Conservation (phyloP, 2,113 vertebrate genomes). For the Pseudorectes ferrugineus region DNA sequence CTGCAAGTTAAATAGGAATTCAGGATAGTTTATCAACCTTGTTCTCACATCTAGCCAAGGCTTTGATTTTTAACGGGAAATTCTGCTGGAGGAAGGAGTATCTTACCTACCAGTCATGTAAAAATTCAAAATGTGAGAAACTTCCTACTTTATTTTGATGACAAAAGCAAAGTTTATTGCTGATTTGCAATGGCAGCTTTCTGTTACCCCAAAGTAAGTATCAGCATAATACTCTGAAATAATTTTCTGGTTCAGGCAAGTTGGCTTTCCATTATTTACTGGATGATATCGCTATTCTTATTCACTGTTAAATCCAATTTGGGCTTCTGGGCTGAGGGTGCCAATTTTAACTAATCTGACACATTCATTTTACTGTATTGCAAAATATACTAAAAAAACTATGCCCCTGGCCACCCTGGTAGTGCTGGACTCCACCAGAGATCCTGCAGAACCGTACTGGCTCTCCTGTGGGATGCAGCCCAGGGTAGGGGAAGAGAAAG, state of each 20-base stretch:
- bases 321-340: conserved; percentile 20
- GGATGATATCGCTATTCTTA: not conserved
- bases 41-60: not conserved
- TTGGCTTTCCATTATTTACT: conserved; percentile 35
- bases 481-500: not conserved
- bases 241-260: conserved; percentile 34
- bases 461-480: not conserved
- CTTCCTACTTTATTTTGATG: conserved; percentile 4
- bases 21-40: not conserved
- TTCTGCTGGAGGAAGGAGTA: not conserved
- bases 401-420: not conserved
- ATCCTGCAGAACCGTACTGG: not conserved
- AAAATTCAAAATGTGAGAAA: not conserved
- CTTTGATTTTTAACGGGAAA: not conserved
- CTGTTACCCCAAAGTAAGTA: not conserved
- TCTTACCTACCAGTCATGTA: not conserved
- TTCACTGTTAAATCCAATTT: conserved; percentile 49
- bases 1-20: not conserved
- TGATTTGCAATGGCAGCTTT: not conserved
- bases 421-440: not conserved
- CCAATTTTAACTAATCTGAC: conserved; percentile 40
- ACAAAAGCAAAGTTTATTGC: conserved; percentile 13
- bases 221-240: conserved; percentile 13
- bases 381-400: not conserved
- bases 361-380: not conserved